These are phyloP conservation scores for Drosophila subpulchrella DNA, from an alignment of 1,140 invertebrate species.

Conservation along the genomic window DNA sequence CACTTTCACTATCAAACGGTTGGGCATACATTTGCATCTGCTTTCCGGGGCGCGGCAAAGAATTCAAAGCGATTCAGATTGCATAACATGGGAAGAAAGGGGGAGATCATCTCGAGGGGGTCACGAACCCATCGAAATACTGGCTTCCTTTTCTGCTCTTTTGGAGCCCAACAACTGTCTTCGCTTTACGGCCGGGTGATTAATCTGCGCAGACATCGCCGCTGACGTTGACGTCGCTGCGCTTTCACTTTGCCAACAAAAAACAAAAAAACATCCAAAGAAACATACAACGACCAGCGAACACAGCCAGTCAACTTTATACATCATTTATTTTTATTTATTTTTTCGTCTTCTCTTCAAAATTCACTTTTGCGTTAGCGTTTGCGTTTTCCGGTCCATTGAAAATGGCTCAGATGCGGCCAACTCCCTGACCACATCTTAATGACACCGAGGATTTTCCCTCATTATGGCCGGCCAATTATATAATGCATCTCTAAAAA, in stretches of 20 bases:
- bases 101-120: slow-evolving; percentile 34
- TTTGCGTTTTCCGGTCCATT: slow-evolving; percentile 77
- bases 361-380: slow-evolving; percentile 66
- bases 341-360: slow-evolving; percentile 58
- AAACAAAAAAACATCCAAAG: slow-evolving; percentile 37
- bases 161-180: slow-evolving; percentile 38
- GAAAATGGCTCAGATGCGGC: slow-evolving; percentile 55
- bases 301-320: slow-evolving; percentile 49
- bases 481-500: slow-evolving; percentile 39
- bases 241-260: slow-evolving; percentile 71
- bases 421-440: slow-evolving; percentile 44
- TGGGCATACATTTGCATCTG: slow-evolving; percentile 57
- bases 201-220: slow-evolving; percentile 60
- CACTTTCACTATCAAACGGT: slow-evolving; percentile 68
- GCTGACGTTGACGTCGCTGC: slow-evolving; percentile 47
- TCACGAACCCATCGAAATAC: slow-evolving; percentile 53
- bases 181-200: slow-evolving; percentile 60
- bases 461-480: slow-evolving; percentile 59
- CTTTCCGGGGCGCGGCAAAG: slow-evolving; percentile 46
- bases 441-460: slow-evolving; percentile 61
- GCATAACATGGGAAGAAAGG: slow-evolving; percentile 27
- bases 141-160: slow-evolving; percentile 11
- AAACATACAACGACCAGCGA: not conserved
- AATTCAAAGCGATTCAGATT: slow-evolving; percentile 47
- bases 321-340: slow-evolving; percentile 61